A percentile compares a stretch with the other conserved stretches of the same genome.
Evolutionary conservation across 2,888 invertebrate genomes (phyloP).

Genomic region (Amorpha juglandis): DNA sequence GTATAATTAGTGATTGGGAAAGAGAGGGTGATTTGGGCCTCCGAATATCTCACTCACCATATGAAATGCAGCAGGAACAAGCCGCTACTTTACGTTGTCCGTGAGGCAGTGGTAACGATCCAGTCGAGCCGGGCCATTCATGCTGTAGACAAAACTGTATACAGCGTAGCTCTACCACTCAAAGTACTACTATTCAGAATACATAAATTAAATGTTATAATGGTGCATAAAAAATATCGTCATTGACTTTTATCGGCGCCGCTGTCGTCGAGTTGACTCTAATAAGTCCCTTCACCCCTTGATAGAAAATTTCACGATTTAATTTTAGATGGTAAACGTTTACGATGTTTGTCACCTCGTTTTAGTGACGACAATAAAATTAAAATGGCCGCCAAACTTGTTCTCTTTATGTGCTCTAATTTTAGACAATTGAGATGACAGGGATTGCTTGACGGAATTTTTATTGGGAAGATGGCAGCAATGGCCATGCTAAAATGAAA

Average conservation of each 20-base stretch:
- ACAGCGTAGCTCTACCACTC: too few species aligned
- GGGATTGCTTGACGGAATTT: constrained; percentile 26
- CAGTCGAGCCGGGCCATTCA: too few species aligned
- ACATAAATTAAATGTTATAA: too few species aligned
- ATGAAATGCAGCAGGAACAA: too few species aligned
- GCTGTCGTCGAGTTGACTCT: constrained; percentile 24
- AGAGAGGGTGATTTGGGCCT: too few species aligned
- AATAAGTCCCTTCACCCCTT: constrained; percentile 42
- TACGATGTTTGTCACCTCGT: constrained; percentile 65
- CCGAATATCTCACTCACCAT: too few species aligned
- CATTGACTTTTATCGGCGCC: too few species aligned
- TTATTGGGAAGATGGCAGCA: constrained; percentile 17
- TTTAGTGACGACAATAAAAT: constrained; percentile 59
- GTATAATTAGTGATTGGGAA: too few species aligned
- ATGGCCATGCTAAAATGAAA: background rate
- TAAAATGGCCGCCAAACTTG: constrained; percentile 36
- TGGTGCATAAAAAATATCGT: background rate
- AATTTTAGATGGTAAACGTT: constrained; percentile 63
- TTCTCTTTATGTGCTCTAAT: constrained; percentile 58
- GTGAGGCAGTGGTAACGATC: too few species aligned
- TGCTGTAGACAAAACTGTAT: too few species aligned
- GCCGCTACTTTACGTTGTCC: too few species aligned
- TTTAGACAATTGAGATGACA: constrained; percentile 53
- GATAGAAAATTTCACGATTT: constrained; percentile 55
- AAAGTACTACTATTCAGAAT: too few species aligned